These are phyloP conservation scores for Platysternon megacephalum DNA, from an alignment of 2,113 vertebrate genomes.

Conservation along the genomic window DNA sequence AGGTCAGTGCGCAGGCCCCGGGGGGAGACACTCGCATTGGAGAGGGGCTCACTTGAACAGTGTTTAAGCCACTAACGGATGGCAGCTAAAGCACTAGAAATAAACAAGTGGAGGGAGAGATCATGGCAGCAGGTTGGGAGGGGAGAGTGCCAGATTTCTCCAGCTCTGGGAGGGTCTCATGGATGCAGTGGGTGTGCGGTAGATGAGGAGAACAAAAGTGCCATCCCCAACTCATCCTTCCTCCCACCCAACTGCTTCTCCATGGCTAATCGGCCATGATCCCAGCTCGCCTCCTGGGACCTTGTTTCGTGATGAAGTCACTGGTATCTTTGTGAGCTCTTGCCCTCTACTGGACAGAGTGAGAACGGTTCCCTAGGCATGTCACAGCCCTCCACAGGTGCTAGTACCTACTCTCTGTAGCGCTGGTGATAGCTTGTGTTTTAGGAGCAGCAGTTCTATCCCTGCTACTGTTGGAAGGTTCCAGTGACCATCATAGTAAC, in stretches of 20 bases:
- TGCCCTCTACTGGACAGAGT: background rate
- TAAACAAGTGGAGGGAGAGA: background rate
- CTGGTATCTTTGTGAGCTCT: background rate
- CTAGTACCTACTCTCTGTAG: background rate
- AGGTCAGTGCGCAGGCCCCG: background rate
- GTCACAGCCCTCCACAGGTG: no score
- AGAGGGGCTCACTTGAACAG: background rate
- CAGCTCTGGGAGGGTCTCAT: background rate
- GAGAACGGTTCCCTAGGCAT: no score
- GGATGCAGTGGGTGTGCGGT: background rate
- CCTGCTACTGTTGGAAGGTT: background rate
- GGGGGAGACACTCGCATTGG: background rate
- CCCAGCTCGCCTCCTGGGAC: no score
- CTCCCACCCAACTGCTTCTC: background rate
- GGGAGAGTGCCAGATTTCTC: background rate
- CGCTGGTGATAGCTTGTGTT: background rate
- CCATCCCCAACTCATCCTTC: background rate
- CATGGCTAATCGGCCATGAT: background rate
- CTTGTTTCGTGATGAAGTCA: no score
- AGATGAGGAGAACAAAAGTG: background rate
- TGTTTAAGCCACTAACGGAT: background rate
- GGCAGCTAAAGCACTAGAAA: background rate
- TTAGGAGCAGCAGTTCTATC: background rate
- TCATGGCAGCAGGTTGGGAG: background rate
- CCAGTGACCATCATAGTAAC: background rate